Evolutionary conservation across 1,140 invertebrate species (phyloP).

Genomic region (Scaptomyza pallida): DNA sequence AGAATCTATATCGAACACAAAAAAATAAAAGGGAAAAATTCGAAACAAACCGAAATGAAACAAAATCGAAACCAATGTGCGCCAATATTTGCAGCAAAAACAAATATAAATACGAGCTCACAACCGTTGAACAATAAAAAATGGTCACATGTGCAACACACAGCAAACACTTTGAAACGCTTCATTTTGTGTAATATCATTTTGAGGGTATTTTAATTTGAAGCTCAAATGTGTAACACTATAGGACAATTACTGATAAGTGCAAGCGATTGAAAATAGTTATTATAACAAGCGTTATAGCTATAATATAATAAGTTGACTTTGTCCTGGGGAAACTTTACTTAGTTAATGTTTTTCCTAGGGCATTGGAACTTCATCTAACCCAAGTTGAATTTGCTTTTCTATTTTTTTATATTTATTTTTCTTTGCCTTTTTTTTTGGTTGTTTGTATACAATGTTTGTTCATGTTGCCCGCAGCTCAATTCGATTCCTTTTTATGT

Average conservation of each 20-base stretch:
- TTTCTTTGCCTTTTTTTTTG: background rate
- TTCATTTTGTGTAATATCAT: background rate
- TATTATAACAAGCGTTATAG: no score
- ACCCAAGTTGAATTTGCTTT: background rate
- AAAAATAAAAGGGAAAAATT: constrained; percentile 7
- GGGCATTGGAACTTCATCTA: background rate
- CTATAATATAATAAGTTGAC: no score
- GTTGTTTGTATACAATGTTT: constrained; percentile 35
- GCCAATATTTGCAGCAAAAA: constrained; percentile 61
- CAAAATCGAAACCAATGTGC: constrained; percentile 39
- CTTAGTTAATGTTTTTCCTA: background rate
- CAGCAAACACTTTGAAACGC: constrained; percentile 35
- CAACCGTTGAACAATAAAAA: constrained; percentile 74
- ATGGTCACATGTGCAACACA: constrained; percentile 69
- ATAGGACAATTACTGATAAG: background rate
- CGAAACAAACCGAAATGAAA: constrained; percentile 16
- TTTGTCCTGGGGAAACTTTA: no score
- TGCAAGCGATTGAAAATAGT: no score
- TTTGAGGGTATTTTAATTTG: background rate
- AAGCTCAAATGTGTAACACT: background rate
- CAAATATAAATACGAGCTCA: constrained; percentile 60
- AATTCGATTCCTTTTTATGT: constrained; percentile 58
- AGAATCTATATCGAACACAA: constrained; percentile 2
- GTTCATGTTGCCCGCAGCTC: constrained; percentile 32
- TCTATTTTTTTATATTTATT: background rate